phyloP scores from a whole-genome alignment of 2,797 vertebrate species.

The Numenius phaeopus region DNA sequence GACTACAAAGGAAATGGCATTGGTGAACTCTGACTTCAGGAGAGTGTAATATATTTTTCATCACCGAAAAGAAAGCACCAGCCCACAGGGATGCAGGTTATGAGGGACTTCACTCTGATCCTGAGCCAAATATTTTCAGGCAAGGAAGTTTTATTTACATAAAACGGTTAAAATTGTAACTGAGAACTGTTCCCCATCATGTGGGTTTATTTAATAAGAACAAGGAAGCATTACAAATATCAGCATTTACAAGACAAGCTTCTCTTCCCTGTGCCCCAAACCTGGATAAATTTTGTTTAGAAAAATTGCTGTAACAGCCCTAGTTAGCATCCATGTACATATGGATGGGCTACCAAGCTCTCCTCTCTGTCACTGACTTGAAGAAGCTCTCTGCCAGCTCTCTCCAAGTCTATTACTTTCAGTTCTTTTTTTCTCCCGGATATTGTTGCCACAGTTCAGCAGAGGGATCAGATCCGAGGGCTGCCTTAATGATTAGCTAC shows the following conservation, averaged over 20 bases:
- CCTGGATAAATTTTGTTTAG: background rate
- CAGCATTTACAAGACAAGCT: conserved; percentile 37
- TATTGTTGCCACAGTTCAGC: background rate
- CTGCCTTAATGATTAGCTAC: background rate
- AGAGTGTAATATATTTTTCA: conserved; percentile 78
- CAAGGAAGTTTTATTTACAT: conserved; percentile 77
- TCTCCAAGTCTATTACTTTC: background rate
- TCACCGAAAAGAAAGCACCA: conserved; percentile 74
- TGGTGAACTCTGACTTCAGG: conserved; percentile 72
- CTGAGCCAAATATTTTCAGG: conserved; percentile 77
- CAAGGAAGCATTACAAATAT: conserved; percentile 53
- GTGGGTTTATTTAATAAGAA: conserved; percentile 58
- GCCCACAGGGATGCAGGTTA: conserved; percentile 80
- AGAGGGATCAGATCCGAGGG: background rate
- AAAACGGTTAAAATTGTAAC: conserved; percentile 71
- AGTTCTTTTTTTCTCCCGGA: background rate
- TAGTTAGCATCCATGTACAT: background rate
- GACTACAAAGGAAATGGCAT: conserved; percentile 83
- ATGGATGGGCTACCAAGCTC: background rate
- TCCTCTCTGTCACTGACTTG: background rate
- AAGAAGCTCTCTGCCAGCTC: background rate
- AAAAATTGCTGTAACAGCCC: background rate
- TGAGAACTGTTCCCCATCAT: conserved; percentile 53
- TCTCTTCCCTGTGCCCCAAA: background rate
- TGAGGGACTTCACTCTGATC: conserved; percentile 76